Conservation (phyloP, 2,797 vertebrate genomes). For the Vespertilio murinus region DNA sequence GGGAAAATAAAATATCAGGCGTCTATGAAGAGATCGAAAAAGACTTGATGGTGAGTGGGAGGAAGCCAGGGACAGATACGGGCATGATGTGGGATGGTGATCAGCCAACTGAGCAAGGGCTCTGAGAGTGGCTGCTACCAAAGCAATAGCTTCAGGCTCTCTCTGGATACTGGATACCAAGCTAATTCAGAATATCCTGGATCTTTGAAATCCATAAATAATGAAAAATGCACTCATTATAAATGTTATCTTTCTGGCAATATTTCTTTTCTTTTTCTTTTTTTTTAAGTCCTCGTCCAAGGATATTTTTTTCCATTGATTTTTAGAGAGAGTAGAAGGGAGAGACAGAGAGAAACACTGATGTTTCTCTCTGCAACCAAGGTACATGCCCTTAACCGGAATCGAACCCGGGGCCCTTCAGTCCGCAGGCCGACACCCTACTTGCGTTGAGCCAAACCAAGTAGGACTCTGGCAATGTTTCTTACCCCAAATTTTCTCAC, state of each 20-base stretch:
- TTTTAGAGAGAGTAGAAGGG: no score
- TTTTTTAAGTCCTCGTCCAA: no score
- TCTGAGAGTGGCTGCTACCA: neutral
- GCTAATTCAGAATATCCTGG: neutral
- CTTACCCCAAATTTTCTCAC: neutral
- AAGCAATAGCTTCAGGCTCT: neutral
- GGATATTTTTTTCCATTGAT: no score
- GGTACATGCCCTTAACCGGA: no score
- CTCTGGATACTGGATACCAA: neutral
- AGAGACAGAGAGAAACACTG: no score
- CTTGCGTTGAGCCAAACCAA: no score
- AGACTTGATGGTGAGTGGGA: constrained; percentile 86
- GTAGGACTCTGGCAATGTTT: neutral
- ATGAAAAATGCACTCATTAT: neutral
- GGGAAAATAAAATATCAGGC: constrained; percentile 88
- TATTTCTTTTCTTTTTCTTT: neutral
- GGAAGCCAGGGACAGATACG: neutral
- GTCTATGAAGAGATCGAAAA: constrained; percentile 94
- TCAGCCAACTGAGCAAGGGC: neutral
- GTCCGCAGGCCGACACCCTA: no score
- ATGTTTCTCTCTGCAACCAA: no score
- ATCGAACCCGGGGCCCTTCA: no score
- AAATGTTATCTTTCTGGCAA: constrained; percentile 27
- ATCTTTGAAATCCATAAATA: constrained; percentile 26
- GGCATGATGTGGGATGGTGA: no score